Conservation (phyloP, 1,140 invertebrate genomes). For the Amphibalanus amphitrite region DNA sequence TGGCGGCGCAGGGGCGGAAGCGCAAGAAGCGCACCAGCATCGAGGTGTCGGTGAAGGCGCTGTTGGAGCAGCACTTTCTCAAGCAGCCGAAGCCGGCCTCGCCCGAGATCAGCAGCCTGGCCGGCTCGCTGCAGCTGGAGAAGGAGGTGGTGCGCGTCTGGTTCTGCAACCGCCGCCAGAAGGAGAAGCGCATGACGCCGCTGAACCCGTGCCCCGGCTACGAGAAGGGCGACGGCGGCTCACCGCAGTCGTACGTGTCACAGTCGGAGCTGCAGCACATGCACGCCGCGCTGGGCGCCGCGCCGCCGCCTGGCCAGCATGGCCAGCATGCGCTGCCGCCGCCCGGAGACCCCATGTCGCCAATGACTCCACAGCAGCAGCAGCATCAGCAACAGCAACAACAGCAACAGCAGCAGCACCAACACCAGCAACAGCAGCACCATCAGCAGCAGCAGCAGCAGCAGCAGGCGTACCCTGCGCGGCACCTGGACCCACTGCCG, state of each 20-base stretch:
- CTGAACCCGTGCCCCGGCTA: slow-evolving; percentile 31
- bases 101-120: slow-evolving; percentile 87
- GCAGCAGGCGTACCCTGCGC: slow-evolving; percentile 13
- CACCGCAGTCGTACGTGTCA: slow-evolving; percentile 8
- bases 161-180: slow-evolving; percentile 97
- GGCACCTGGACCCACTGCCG: slow-evolving; percentile 45
- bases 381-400: neutral
- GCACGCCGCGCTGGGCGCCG: neutral
- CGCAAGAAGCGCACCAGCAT: slow-evolving; percentile 99
- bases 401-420: neutral
- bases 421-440: too few relatives aligned
- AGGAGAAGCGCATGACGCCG: slow-evolving; percentile 97
- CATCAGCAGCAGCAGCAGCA: too few relatives aligned
- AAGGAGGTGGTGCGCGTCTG: too few relatives aligned
- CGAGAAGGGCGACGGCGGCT: slow-evolving; percentile 11
- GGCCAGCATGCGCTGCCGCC: neutral
- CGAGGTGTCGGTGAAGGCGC: slow-evolving; percentile 93
- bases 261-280: slow-evolving; percentile 5
- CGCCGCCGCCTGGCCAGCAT: neutral
- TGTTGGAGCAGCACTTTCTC: slow-evolving; percentile 93
- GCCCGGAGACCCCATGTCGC: too few relatives aligned
- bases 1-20: slow-evolving; percentile 90
- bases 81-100: slow-evolving; percentile 98
- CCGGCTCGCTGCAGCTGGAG: slow-evolving; percentile 82
- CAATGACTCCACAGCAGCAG: neutral